These are phyloP conservation scores for Epinephelus fuscoguttatus DNA, from an alignment of 2,113 vertebrate genomes.

Conservation along the genomic window DNA sequence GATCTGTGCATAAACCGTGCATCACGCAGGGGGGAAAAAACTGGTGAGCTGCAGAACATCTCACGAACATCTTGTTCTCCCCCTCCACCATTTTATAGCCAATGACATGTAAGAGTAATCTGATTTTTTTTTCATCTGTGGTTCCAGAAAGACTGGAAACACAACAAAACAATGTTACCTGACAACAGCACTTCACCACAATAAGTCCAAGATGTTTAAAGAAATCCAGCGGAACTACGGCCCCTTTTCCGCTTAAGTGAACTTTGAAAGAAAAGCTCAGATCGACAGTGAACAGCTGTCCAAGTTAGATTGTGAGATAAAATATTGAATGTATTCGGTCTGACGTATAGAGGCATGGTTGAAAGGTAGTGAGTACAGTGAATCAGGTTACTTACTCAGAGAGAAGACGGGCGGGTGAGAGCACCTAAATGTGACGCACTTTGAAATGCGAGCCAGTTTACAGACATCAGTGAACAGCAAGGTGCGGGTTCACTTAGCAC, in stretches of 20 bases:
- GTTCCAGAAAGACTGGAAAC: conserved; percentile 69
- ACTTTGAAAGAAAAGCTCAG: conserved; percentile 52
- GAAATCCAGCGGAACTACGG: conserved; percentile 55
- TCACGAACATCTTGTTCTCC: conserved; percentile 70
- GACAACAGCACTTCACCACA: conserved; percentile 70
- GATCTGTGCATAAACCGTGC: conserved; percentile 55
- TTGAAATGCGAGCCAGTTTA: conserved; percentile 48
- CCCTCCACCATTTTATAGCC: conserved; percentile 66
- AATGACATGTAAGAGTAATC: conserved; percentile 71
- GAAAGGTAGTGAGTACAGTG: conserved; percentile 42
- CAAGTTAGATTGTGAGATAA: conserved; percentile 63
- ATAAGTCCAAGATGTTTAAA: conserved; percentile 73
- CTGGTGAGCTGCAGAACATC: conserved; percentile 63
- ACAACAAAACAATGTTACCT: conserved; percentile 78
- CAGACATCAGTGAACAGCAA: conserved; percentile 15
- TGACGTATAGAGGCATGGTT: conserved; percentile 52
- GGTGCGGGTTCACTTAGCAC: neutral
- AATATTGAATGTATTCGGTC: conserved; percentile 67
- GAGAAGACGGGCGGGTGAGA: conserved; percentile 15
- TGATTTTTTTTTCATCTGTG: conserved; percentile 40
- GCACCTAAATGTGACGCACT: conserved; percentile 25
- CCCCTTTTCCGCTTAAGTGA: conserved; percentile 67
- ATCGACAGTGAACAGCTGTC: conserved; percentile 55
- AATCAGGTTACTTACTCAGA: conserved; percentile 55
- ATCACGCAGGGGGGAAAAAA: conserved; percentile 14